Percentiles rank a stretch among this genome's conserved stretches.
phyloP scores from a whole-genome alignment of 2,797 vertebrate genomes.

The Cossypha dichroa region DNA sequence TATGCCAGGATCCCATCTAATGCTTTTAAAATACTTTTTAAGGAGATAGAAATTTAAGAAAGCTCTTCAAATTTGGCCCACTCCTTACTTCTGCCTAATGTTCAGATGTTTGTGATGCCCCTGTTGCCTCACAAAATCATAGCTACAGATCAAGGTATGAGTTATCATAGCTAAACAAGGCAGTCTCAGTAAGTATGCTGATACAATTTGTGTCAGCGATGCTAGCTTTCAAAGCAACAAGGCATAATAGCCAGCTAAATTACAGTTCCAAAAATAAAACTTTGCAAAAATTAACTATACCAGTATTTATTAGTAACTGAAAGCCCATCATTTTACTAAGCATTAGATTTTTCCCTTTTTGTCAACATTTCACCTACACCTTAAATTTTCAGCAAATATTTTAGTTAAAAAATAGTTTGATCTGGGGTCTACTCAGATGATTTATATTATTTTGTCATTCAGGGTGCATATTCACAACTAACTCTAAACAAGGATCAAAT shows the following conservation, averaged over 20 bases:
- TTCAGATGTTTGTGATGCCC: accelerated
- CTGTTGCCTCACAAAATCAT: neutral
- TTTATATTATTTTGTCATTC: neutral
- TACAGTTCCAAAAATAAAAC: neutral
- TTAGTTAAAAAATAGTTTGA: neutral
- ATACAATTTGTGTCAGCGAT: neutral
- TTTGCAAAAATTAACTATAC: neutral
- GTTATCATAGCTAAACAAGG: neutral
- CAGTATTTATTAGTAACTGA: neutral
- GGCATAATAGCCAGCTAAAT: neutral
- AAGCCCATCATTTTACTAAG: neutral
- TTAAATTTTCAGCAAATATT: neutral
- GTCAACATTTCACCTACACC: neutral
- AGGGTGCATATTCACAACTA: neutral
- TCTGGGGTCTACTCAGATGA: neutral
- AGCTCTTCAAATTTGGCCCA: neutral
- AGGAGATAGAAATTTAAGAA: neutral
- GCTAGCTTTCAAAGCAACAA: neutral
- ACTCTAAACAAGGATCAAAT: neutral
- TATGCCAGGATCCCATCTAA: neutral
- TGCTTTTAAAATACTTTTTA: neutral
- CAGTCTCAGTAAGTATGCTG: neutral
- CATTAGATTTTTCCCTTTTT: neutral
- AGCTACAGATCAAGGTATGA: neutral
- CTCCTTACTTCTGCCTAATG: neutral